Base-by-base conservation (phyloP, 1,140 invertebrate genomes). In the Drosophila pachea region DNA sequence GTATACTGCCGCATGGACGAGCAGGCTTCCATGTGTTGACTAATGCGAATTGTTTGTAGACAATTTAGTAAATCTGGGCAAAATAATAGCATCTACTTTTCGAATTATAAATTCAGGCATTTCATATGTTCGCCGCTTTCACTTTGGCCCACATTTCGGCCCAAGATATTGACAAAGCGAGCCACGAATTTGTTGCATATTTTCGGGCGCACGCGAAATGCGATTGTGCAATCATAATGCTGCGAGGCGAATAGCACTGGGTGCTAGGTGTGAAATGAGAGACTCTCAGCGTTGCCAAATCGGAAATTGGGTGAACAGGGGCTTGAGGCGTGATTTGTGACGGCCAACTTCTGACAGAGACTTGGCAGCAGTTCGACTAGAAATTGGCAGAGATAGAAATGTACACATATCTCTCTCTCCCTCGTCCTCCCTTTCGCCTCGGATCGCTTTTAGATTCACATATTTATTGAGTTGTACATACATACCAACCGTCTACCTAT, bases 121-220 rank as follows among this genome's bases (percentile, higher is more conserved):
- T 2, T 22, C 1, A 22, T 22, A 3, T 22, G 22, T 3, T 22
- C 22, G 49, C 35, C 40, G 14, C 12, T 11, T 14, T 43, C 38
- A 52, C 50, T 40, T 56, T 74, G 69, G 68, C 73, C 73, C 64
- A 74, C 53, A 59, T 74, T 68, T 60, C 58, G 32, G 36, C 31
- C 35, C 32, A 36, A 9, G 31, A 50, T 42, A 36, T 59, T 52
- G 32, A 16, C 31, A 22, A 35, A 29, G 14, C 8, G 22, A 35
- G 43, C 49, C 5, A n/a, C 14, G 65, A 43, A 43, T 33, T 47
- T 54, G 22, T 16, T 66, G 61, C 29, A 68, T 68, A 36, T 52
- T 53, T 64, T 22, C n/a, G 48, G 29, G 22, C 43, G 50, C 12
- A 11, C 48, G 8, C 45, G 36, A 31, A 48, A 31, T 49, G 22